Evolutionary conservation across 1,140 invertebrate genomes (phyloP).

Genomic region (Glomeris maerens): DNA sequence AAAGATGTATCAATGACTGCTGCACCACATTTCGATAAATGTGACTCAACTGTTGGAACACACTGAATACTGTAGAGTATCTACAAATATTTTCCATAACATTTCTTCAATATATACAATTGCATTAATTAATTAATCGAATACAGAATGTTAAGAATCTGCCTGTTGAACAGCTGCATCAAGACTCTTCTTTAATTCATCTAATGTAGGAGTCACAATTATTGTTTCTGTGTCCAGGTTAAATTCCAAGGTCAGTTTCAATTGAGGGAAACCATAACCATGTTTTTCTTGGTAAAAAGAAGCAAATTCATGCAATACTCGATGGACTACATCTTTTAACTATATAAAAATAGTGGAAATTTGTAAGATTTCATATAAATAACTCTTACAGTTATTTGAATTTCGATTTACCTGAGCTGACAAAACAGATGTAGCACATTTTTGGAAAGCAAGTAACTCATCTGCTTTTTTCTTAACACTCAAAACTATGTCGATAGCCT

Average conservation of each 20-base stretch:
- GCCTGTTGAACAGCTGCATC: not conserved
- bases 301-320: not conserved
- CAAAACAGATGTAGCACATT: not conserved
- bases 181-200: not conserved
- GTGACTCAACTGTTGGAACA: constrained; percentile 3
- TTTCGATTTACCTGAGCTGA: constrained; percentile 1
- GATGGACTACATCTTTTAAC: constrained; percentile 1
- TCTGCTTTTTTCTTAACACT: not conserved
- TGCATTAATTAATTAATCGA: not conserved
- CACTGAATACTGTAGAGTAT: no score
- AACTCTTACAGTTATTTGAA: not conserved
- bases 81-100: not conserved
- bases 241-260: not conserved
- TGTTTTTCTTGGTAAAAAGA: not conserved
- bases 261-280: not conserved
- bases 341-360: not conserved
- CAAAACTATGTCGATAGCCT: not conserved
- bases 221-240: not conserved
- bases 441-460: not conserved
- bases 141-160: not conserved
- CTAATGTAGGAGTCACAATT: not conserved
- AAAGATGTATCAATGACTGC: not conserved
- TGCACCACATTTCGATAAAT: not conserved
- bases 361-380: not conserved
- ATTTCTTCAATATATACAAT: not conserved